Conservation (phyloP, 2,888 invertebrate species). For the Tinea semifulvella region DNA sequence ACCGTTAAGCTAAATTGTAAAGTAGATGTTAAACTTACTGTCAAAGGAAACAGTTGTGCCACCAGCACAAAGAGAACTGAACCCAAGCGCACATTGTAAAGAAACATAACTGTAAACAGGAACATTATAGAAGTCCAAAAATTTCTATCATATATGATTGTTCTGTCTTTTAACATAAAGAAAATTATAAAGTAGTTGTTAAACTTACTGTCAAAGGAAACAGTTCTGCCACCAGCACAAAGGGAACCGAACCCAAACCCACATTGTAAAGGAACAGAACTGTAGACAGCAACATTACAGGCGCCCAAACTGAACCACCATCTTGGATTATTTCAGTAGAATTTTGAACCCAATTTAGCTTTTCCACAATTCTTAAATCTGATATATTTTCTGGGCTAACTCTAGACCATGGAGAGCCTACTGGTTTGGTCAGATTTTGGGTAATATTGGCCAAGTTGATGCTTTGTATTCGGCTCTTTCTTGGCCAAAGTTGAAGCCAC, state of each 20-base stretch:
- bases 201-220: constrained; percentile 56
- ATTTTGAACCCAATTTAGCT: constrained; percentile 1
- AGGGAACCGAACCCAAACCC: constrained; percentile 58
- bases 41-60: constrained; percentile 49
- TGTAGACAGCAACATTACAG: constrained; percentile 43
- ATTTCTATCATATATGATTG: too few relatives aligned
- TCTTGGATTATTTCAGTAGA: constrained; percentile 16
- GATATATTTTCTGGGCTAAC: background rate
- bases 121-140: too few relatives aligned
- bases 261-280: constrained; percentile 54
- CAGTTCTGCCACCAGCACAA: constrained; percentile 50
- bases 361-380: background rate
- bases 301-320: constrained; percentile 37
- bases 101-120: constrained; percentile 44
- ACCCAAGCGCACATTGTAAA: constrained; percentile 56
- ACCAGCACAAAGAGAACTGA: constrained; percentile 58
- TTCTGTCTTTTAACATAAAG: background rate
- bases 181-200: too few relatives aligned
- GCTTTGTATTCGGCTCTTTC: background rate
- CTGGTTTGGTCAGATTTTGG: background rate
- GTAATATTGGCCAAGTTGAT: background rate
- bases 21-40: too few relatives aligned
- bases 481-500: background rate
- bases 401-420: background rate
- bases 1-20: too few relatives aligned